Base-by-base conservation (phyloP, 2,113 vertebrate species). In the Peromyscus maniculatus region DNA sequence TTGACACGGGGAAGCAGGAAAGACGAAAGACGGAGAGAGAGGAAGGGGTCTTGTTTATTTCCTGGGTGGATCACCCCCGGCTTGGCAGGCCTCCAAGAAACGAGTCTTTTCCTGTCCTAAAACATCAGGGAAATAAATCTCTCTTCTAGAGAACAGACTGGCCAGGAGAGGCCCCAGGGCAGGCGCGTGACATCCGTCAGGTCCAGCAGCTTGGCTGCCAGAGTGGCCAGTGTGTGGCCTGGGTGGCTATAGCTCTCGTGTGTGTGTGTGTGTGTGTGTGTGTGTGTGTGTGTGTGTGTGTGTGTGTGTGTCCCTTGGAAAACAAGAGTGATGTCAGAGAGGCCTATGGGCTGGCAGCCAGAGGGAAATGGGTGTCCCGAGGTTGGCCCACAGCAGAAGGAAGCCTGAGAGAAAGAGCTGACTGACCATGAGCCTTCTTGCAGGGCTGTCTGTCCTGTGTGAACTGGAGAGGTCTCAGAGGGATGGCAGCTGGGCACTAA, bases 41-140 rank as follows among this genome's bases (percentile, higher is more conserved):
- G 95, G 97, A 97, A 97, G 96, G 79, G 79, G 89, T 97, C 97
- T 96, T 97, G 94, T 97, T 96, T 95, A 95, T 87, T 97, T 98
- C 98, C 98, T 97, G 98, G 98, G 98, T 97, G 98, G 98, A 97
- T 95, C 36, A 79, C 94, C 96, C 97, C 94, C 89, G 97, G 93
- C 93, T 96, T 96, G 98, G 98, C 96, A 66, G 8, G 26, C 75
- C 82, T 97, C 97, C 97, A 96, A 95, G 78, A 97, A 96, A 77
- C 83, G 0, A 96, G 96, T 94, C 94, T 98, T 97, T 97, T 97
- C 98, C 96, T 97, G 97, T 95, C 74, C 87, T 96, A 72, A 95
- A 97, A 96, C n/a, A 36, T 91, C 77, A 93, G 89, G 87, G 91
- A 97, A 95, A 97, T 97, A 97, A 98, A 97, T 97, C 97, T 96